These are phyloP conservation scores for Cyanoderma ruficeps DNA, from an alignment of 2,113 vertebrate genomes.

Conservation along the genomic window DNA sequence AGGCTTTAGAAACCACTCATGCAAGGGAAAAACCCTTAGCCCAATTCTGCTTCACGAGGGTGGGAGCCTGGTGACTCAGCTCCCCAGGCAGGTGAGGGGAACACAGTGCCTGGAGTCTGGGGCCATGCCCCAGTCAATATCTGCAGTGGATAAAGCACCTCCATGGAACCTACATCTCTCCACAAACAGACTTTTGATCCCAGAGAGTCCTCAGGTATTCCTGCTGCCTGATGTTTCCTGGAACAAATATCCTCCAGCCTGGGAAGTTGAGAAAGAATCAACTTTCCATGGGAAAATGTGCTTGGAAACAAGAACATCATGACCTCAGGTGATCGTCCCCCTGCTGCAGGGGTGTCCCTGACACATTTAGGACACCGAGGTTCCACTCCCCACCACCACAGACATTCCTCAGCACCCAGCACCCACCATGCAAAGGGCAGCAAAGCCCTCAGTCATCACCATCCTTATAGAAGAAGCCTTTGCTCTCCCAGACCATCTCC, in stretches of 20 bases:
- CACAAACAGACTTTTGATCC: background rate
- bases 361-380: rapidly evolving
- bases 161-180: background rate
- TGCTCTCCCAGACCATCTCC: background rate
- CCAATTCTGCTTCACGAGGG: background rate
- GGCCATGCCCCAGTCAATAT: rapidly evolving
- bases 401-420: background rate
- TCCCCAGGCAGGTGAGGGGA: rapidly evolving
- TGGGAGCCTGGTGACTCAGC: background rate
- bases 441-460: background rate
- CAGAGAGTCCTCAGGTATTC: background rate
- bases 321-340: background rate
- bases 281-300: background rate
- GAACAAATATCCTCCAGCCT: background rate
- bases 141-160: background rate
- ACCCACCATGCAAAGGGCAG: background rate
- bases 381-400: background rate
- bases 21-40: rapidly evolving
- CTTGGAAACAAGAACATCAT: background rate
- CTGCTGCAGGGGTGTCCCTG: background rate
- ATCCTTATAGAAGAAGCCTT: background rate
- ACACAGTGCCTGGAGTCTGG: rapidly evolving
- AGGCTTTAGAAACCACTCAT: background rate
- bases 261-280: background rate
- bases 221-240: background rate